Evolutionary conservation across 1,140 invertebrate genomes (phyloP), one percentile per base, ranked within the genome.

Genomic region (Lordiphosa stackelbergi): DNA sequence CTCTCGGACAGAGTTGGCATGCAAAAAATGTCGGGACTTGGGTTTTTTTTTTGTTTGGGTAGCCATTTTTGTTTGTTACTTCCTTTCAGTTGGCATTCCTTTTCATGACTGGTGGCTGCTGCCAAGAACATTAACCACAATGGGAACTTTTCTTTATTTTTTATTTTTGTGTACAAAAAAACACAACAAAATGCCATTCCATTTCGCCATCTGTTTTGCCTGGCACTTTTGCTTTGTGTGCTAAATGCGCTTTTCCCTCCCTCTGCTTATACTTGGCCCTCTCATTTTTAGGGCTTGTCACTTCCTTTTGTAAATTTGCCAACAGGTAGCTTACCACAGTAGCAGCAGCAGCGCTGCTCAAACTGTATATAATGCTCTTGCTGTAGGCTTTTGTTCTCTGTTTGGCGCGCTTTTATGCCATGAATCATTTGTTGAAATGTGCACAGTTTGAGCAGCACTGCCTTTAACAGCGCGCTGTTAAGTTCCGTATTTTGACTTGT

Each of bases 161-260:
- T 53, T 51, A 7, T 16, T n/a, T 35, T 34, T 43, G 54, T 31
- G 52, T 46, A 43, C 53, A 48, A 48, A 68, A 55, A 68, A 55
- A 77, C 72, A 73, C 53, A 64, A 59, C 40, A 69, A 68, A 73
- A 78, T 69, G 73, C 55, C 73, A 77, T 68, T 59, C 68, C 73
- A 77, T 72, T 64, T 56, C 66, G 73, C 54, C 73, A 77, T 77
- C 73, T 73, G 73, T 78, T 73, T 69, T 78, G 63, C 59, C 28
- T 31, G 58, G 45, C 73, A 72, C 64, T 69, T 78, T 64, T 68
- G 73, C 73, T 73, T 77, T 77, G 73, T 77, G 73, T 73, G 69
- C 64, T 78, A 78, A 77, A 77, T 78, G 69, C 73, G 73, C 73
- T 77, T 77, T 77, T 77, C 69, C 64, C 69, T 73, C 69, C 53